Conservation (phyloP, 2,888 invertebrate species). For the Schizotus pectinicornis region DNA sequence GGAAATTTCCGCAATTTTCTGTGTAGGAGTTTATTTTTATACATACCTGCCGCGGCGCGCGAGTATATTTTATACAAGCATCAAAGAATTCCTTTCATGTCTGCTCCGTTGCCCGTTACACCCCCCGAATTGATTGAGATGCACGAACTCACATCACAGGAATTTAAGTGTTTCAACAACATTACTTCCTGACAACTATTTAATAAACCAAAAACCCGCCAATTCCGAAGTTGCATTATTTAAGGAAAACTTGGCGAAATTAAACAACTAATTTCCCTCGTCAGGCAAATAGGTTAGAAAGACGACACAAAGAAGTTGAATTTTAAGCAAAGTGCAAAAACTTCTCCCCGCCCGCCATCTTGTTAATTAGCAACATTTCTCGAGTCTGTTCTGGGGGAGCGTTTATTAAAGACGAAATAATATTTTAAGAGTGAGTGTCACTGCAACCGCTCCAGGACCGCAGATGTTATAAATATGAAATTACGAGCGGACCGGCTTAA, state of each 20-base stretch:
- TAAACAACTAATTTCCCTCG: background rate
- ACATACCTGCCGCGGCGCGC: no score
- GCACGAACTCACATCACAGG: background rate
- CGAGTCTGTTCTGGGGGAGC: conserved; percentile 29
- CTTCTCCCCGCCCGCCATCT: conserved; percentile 28
- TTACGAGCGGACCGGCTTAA: conserved; percentile 44
- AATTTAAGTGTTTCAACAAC: background rate
- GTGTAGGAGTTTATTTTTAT: background rate
- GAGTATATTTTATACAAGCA: background rate
- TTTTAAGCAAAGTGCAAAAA: conserved; percentile 9
- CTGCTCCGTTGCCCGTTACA: background rate
- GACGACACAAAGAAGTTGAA: conserved; percentile 4
- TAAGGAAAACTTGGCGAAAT: conserved; percentile 2
- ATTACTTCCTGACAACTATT: no score
- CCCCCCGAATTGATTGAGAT: background rate
- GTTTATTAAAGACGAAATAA: conserved; percentile 42
- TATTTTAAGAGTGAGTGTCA: conserved; percentile 41
- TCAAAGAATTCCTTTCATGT: conserved; percentile 9
- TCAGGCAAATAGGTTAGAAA: background rate
- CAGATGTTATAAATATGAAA: conserved; percentile 50
- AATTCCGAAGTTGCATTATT: conserved; percentile 4
- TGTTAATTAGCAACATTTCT: conserved; percentile 40
- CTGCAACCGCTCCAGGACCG: conserved; percentile 39
- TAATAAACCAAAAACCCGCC: background rate
- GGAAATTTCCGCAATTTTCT: no score